phyloP scores from a whole-genome alignment of 1,140 invertebrate genomes.

The Saccostrea echinata region DNA sequence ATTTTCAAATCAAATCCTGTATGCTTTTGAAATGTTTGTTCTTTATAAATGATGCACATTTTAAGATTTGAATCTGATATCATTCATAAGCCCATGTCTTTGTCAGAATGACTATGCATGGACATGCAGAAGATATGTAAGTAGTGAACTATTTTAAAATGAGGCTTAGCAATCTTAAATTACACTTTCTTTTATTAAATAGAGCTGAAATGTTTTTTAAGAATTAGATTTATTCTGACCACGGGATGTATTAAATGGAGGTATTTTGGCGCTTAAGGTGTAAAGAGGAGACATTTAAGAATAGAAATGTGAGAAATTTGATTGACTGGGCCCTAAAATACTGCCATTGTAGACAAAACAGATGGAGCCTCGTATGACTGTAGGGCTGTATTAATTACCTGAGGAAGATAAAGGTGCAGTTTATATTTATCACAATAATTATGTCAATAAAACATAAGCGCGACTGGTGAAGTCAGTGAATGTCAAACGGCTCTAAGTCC shows the following conservation, averaged over 20 bases:
- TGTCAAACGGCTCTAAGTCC: not conserved
- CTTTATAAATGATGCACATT: too few relatives aligned
- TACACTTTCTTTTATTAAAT: constrained; percentile 19
- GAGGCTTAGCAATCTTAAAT: not conserved
- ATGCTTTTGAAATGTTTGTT: too few relatives aligned
- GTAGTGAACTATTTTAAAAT: not conserved
- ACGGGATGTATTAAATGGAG: not conserved
- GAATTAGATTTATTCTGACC: not conserved
- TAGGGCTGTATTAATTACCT: constrained; percentile 13
- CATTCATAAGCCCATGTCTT: too few relatives aligned
- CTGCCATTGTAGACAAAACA: not conserved
- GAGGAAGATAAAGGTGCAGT: not conserved
- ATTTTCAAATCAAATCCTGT: not conserved
- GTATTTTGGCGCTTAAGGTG: constrained; percentile 8
- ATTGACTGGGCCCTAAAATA: not conserved
- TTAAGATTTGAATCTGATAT: too few relatives aligned
- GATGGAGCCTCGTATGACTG: not conserved
- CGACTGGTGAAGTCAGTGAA: constrained; percentile 12
- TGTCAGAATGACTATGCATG: too few relatives aligned
- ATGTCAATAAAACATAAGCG: constrained; percentile 21
- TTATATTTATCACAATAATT: constrained; percentile 34
- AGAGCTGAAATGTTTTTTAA: not conserved
- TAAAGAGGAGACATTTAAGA: not conserved
- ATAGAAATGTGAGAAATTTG: constrained; percentile 19
- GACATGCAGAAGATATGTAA: not conserved